These are phyloP conservation scores for Synergus gifuensis DNA, from an alignment of 2,888 invertebrate genomes.

Conservation along the genomic window DNA sequence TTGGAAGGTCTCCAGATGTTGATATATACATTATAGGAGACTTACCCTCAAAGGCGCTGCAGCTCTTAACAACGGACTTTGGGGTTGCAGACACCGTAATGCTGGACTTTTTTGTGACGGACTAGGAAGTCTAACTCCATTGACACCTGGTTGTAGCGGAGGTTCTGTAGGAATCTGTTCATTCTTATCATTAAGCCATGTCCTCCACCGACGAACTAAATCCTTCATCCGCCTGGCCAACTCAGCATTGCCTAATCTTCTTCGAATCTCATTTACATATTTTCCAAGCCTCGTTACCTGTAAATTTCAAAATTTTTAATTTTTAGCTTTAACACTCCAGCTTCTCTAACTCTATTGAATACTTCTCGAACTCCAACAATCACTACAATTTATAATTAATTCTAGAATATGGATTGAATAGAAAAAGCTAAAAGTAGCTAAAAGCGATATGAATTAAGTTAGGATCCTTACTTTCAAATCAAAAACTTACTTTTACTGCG, in stretches of 20 bases:
- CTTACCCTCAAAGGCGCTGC: slow-evolving; percentile 71
- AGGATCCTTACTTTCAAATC: neutral
- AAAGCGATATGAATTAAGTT: too few relatives aligned
- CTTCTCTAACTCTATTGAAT: neutral
- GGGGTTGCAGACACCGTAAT: slow-evolving; percentile 70
- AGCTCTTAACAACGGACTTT: slow-evolving; percentile 73
- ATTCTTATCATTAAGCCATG: slow-evolving; percentile 86
- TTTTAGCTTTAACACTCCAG: slow-evolving; percentile 43
- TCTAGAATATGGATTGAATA: neutral
- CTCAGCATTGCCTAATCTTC: slow-evolving; percentile 90
- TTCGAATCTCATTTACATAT: slow-evolving; percentile 93
- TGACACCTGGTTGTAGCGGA: slow-evolving; percentile 70
- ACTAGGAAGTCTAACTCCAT: slow-evolving; percentile 73
- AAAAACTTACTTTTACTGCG: neutral
- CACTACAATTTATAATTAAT: neutral
- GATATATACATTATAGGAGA: slow-evolving; percentile 16
- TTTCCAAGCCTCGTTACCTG: slow-evolving; percentile 96
- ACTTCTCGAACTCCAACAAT: neutral
- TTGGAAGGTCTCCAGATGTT: neutral
- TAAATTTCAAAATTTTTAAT: slow-evolving; percentile 55
- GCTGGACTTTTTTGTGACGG: slow-evolving; percentile 73
- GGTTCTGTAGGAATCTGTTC: slow-evolving; percentile 72
- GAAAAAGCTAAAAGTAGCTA: too few relatives aligned
- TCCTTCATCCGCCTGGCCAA: slow-evolving; percentile 94
- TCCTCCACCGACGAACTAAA: slow-evolving; percentile 95